Conservation (phyloP, 2,113 vertebrate genomes). For the Lontra canadensis region DNA sequence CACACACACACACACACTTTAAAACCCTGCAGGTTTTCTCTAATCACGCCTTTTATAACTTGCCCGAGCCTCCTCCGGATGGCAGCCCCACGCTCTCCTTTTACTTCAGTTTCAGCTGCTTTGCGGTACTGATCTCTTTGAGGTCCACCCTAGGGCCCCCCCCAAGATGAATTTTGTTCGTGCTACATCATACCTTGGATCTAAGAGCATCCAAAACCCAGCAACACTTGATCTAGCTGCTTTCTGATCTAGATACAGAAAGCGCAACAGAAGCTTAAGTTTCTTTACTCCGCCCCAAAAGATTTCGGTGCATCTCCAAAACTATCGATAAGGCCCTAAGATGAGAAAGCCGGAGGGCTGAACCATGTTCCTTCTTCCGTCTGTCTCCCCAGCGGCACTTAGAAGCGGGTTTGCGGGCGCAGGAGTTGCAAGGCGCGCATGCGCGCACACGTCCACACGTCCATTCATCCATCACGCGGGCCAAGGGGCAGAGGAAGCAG, state of each 20-base stretch:
- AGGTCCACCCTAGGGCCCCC: neutral
- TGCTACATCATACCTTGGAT: neutral
- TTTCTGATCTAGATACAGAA: neutral
- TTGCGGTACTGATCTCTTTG: neutral
- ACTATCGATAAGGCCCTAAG: neutral
- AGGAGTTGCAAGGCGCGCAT: no score
- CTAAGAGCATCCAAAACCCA: neutral
- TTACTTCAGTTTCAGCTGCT: neutral
- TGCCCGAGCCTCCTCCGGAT: neutral
- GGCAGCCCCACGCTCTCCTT: neutral
- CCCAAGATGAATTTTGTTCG: neutral
- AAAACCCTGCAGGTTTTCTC: neutral
- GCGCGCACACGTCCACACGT: neutral
- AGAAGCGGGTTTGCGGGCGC: neutral
- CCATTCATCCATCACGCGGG: neutral
- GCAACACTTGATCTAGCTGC: neutral
- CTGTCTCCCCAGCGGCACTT: no score
- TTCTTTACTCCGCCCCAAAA: neutral
- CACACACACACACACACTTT: neutral
- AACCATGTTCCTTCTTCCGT: neutral
- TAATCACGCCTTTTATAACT: fast-evolving
- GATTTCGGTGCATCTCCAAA: neutral
- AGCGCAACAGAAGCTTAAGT: neutral
- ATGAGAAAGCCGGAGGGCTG: neutral
- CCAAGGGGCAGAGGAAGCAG: neutral